phyloP scores from a whole-genome alignment of 2,797 vertebrate genomes.

The Sebastes reedi region DNA sequence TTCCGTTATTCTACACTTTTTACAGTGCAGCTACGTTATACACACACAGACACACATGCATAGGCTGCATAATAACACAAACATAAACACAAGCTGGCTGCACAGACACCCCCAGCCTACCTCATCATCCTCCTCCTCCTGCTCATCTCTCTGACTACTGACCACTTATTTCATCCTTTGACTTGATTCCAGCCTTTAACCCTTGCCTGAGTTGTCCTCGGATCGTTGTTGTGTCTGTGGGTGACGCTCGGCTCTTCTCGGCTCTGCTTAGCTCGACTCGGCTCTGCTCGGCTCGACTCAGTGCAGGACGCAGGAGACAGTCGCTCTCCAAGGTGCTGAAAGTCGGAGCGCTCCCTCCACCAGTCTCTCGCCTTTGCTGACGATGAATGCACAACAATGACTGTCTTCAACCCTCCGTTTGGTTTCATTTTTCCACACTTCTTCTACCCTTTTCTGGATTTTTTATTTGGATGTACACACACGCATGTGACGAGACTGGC shows the following conservation, averaged over 20 bases:
- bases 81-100: neutral
- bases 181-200: slow-evolving; percentile 19
- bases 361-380: slow-evolving; percentile 25
- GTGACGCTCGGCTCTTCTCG: slow-evolving; percentile 44
- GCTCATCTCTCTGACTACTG: slow-evolving; percentile 6
- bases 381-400: slow-evolving; percentile 27
- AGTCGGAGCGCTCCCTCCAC: slow-evolving; percentile 69
- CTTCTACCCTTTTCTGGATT: slow-evolving; percentile 54
- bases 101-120: slow-evolving; percentile 27
- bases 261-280: neutral
- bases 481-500: slow-evolving; percentile 61
- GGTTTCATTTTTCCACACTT: slow-evolving; percentile 7
- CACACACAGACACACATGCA: neutral
- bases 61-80: neutral
- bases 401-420: neutral
- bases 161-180: slow-evolving; percentile 11
- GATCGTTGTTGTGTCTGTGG: slow-evolving; percentile 53
- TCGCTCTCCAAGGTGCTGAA: slow-evolving; percentile 80
- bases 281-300: slow-evolving; percentile 42
- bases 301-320: slow-evolving; percentile 68
- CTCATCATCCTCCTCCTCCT: neutral
- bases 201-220: slow-evolving; percentile 15
- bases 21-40: neutral
- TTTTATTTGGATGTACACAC: slow-evolving; percentile 56
- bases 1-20: too few species aligned